Percentiles rank a stretch among this genome's conserved stretches.
Evolutionary conservation across 2,888 invertebrate species (phyloP).

Genomic region (Corythucha ciliata): DNA sequence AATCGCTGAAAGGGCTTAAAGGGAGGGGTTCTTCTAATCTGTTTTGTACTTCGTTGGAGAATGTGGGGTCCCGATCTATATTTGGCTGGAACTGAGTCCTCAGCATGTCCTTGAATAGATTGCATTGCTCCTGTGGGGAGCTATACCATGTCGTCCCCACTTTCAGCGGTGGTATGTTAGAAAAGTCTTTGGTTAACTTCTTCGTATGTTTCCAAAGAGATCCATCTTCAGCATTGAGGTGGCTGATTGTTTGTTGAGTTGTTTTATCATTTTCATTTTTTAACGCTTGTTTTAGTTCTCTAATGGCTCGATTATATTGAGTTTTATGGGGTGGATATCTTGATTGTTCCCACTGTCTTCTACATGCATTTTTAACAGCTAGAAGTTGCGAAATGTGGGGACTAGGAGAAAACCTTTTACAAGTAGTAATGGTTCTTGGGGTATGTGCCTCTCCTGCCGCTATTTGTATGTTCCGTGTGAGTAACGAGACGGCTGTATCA

Average conservation of each 20-base stretch:
- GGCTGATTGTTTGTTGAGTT: neutral
- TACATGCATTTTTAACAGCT: neutral
- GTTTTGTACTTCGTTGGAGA: constrained; percentile 3
- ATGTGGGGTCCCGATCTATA: neutral
- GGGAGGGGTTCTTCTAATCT: neutral
- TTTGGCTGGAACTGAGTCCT: neutral
- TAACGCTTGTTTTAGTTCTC: constrained; percentile 8
- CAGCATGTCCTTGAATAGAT: neutral
- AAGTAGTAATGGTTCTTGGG: neutral
- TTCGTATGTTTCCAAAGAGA: constrained; percentile 1
- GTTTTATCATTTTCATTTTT: neutral
- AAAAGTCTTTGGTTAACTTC: neutral
- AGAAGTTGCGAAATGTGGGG: neutral
- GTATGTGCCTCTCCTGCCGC: constrained; percentile 5
- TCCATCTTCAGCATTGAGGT: constrained; percentile 2
- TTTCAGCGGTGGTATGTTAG: neutral
- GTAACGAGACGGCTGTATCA: neutral
- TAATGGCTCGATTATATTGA: constrained; percentile 5
- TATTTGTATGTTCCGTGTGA: neutral
- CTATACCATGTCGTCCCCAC: neutral
- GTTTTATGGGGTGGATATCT: constrained; percentile 17
- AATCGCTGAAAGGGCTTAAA: neutral
- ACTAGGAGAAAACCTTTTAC: neutral
- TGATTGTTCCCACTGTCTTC: constrained; percentile 7
- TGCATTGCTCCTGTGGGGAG: neutral